Percentiles rank a stretch among this genome's conserved stretches.
These are phyloP conservation scores for Cheilosia vulpina DNA, from an alignment of 2,888 invertebrate species.

Conservation along the genomic window DNA sequence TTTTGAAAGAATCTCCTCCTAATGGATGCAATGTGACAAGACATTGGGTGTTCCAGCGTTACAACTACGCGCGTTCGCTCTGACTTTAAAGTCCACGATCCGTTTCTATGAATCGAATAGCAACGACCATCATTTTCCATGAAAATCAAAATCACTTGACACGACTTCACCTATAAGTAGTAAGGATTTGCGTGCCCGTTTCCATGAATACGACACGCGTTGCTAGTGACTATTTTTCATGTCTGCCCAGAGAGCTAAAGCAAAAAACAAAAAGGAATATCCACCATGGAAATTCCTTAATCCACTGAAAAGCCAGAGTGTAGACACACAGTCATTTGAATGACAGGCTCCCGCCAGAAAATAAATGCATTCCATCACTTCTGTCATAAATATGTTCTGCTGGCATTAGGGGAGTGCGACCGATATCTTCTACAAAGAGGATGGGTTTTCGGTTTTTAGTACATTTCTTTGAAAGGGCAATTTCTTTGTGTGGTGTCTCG, in stretches of 20 bases:
- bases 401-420: neutral
- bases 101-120: slow-evolving; percentile 15
- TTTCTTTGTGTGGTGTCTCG: neutral
- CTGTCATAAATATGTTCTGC: slow-evolving; percentile 16
- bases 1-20: too few species aligned
- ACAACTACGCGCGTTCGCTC: neutral
- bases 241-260: neutral
- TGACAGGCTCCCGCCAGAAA: slow-evolving; percentile 26
- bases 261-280: neutral
- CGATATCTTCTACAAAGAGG: slow-evolving; percentile 6
- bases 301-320: slow-evolving; percentile 24
- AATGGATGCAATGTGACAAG: slow-evolving; percentile 17
- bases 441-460: neutral
- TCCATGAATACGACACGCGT: slow-evolving; percentile 22
- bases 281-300: slow-evolving; percentile 22
- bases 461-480: neutral
- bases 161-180: slow-evolving; percentile 32
- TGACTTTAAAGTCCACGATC: slow-evolving; percentile 7
- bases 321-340: slow-evolving; percentile 25
- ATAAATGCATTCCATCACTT: slow-evolving; percentile 45
- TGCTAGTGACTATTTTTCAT: slow-evolving; percentile 37
- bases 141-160: slow-evolving; percentile 51
- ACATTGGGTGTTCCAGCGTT: slow-evolving; percentile 4
- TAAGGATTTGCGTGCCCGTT: slow-evolving; percentile 13
- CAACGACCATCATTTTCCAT: slow-evolving; percentile 13